A percentile compares a stretch with the other conserved stretches of the same genome.
phyloP scores from a whole-genome alignment of 2,797 vertebrate species.

The Agapornis canus region DNA sequence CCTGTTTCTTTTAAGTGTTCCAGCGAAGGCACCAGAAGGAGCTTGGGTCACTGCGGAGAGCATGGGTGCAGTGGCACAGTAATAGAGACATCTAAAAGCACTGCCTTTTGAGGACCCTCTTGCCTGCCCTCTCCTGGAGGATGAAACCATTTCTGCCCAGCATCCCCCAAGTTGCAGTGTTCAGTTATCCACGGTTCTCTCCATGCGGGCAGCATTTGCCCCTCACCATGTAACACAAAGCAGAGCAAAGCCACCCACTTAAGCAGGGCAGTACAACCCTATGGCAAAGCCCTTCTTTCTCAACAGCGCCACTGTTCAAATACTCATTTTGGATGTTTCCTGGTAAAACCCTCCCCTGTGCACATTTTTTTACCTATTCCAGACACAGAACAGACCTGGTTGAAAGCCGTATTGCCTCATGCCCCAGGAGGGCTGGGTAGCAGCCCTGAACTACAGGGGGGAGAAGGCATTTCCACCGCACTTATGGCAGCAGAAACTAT shows the following conservation, averaged over 20 bases:
- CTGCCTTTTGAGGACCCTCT: neutral
- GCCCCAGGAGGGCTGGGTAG: neutral
- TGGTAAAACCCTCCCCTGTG: rapidly evolving
- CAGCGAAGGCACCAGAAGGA: neutral
- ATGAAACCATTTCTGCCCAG: neutral
- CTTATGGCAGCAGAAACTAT: neutral
- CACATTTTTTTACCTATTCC: neutral
- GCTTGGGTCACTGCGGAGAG: rapidly evolving
- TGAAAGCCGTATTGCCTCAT: neutral
- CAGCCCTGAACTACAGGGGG: rapidly evolving
- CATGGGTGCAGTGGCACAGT: rapidly evolving
- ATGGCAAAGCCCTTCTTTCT: neutral
- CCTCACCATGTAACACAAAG: rapidly evolving
- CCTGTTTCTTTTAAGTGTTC: neutral
- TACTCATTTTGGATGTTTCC: rapidly evolving
- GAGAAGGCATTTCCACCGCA: neutral
- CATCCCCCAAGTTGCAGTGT: neutral
- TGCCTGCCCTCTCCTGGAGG: neutral
- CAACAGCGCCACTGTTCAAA: neutral
- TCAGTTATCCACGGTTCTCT: neutral
- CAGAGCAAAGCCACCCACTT: neutral
- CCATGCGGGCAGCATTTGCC: rapidly evolving
- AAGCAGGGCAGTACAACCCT: neutral
- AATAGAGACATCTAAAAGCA: neutral
- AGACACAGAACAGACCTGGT: neutral